phyloP scores from a whole-genome alignment of 2,113 vertebrate genomes.

The Phylloscopus whistleri region DNA sequence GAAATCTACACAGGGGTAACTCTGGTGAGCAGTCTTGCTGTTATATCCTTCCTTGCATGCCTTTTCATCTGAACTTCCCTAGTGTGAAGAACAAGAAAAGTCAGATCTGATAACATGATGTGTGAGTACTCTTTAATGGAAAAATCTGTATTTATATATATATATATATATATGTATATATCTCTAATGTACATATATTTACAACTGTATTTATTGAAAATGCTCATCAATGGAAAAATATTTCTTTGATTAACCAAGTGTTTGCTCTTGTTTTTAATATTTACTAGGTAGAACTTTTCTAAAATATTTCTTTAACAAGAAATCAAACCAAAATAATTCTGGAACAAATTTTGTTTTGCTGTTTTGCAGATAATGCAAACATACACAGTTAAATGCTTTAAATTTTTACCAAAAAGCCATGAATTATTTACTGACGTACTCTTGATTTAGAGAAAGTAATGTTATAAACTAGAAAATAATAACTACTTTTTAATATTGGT shows the following conservation, averaged over 20 bases:
- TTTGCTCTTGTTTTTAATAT: neutral
- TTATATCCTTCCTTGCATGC: neutral
- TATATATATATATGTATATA: too few relatives aligned
- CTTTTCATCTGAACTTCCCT: neutral
- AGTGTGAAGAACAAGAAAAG: neutral
- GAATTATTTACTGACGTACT: neutral
- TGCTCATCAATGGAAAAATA: neutral
- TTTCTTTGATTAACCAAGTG: neutral
- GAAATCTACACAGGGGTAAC: neutral
- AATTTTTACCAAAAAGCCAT: neutral
- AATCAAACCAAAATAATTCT: neutral
- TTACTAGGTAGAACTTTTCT: neutral
- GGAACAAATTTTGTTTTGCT: neutral
- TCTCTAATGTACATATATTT: neutral
- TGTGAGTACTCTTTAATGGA: neutral
- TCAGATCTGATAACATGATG: neutral
- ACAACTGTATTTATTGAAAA: neutral
- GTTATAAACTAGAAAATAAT: neutral
- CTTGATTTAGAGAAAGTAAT: neutral
- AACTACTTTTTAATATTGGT: neutral
- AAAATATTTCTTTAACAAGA: neutral
- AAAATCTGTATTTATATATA: neutral
- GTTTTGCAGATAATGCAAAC: neutral
- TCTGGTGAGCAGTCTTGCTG: neutral
- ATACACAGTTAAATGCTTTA: rapidly evolving